phyloP scores from a whole-genome alignment of 2,797 vertebrate genomes.

The Botia kubotai region DNA sequence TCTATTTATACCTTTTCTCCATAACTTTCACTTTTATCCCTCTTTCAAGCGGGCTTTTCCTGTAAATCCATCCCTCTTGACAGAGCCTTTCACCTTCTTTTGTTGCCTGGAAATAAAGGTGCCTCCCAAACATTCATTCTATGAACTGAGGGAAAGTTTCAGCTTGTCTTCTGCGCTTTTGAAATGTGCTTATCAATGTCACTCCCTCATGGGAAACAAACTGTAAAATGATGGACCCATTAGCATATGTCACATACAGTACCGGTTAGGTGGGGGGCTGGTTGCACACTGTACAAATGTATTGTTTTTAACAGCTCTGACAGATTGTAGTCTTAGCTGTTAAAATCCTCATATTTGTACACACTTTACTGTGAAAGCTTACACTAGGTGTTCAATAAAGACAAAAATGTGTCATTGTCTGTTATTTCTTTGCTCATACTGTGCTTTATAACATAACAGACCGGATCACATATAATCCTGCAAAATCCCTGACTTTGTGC shows the following conservation, averaged over 20 bases:
- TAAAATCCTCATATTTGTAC: neutral
- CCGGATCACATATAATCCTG: too few relatives aligned
- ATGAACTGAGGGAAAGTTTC: constrained; percentile 14
- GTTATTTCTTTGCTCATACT: neutral
- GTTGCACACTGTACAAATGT: neutral
- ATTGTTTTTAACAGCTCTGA: neutral
- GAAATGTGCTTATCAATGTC: constrained; percentile 38
- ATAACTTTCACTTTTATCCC: constrained; percentile 56
- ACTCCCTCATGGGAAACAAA: constrained; percentile 37
- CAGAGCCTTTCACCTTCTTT: constrained; percentile 43
- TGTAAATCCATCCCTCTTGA: constrained; percentile 11
- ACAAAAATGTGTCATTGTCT: neutral
- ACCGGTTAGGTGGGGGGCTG: neutral
- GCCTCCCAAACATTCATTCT: constrained; percentile 27
- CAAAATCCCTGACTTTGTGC: too few relatives aligned
- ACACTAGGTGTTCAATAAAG: neutral
- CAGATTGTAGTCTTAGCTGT: neutral
- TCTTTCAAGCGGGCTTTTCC: neutral
- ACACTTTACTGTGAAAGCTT: neutral
- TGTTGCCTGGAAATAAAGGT: neutral
- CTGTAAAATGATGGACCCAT: constrained; percentile 2
- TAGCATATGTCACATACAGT: neutral
- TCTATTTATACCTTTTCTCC: constrained; percentile 28
- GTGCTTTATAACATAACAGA: too few relatives aligned
- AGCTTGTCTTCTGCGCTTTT: neutral